Evolutionary conservation across 2,113 vertebrate genomes (phyloP).

Genomic region (Ictidomys tridecemlineatus): DNA sequence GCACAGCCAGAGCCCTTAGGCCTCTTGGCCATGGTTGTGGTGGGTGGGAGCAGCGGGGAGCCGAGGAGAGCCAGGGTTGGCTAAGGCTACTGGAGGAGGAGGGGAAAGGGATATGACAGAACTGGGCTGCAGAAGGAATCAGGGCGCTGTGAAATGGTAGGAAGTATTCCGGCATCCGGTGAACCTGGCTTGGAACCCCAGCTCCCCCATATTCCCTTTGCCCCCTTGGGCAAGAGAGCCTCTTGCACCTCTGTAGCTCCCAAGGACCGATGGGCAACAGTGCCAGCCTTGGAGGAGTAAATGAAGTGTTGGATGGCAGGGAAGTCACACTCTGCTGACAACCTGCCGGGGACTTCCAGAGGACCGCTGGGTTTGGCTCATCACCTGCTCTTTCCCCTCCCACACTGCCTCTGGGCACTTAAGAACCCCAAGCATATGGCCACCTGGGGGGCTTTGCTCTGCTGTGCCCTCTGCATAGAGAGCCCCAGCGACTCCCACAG

Average conservation of each 20-base stretch:
- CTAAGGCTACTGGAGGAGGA: not conserved
- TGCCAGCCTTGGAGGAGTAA: not conserved
- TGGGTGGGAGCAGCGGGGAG: not conserved
- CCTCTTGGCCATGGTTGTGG: not conserved
- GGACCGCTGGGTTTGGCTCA: not conserved
- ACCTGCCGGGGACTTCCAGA: not conserved
- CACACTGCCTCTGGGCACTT: not conserved
- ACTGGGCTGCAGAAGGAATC: not conserved
- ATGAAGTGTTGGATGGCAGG: not conserved
- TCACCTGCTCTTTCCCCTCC: not conserved
- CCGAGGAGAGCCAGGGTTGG: not conserved
- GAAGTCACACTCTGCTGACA: not conserved
- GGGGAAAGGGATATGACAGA: not conserved
- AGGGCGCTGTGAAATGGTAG: not conserved
- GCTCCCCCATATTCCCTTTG: not conserved
- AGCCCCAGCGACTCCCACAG: accelerated
- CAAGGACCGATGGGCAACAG: not conserved
- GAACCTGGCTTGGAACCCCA: not conserved
- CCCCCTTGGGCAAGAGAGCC: not conserved
- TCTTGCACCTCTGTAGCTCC: not conserved
- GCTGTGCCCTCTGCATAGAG: not conserved
- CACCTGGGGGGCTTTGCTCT: not conserved
- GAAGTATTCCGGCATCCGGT: not conserved
- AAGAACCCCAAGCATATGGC: not conserved
- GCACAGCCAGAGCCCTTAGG: not conserved